A percentile compares a stretch with the other conserved stretches of the same genome.
Conservation (phyloP, 2,888 invertebrate genomes). For the Nemotelus nigrinus region DNA sequence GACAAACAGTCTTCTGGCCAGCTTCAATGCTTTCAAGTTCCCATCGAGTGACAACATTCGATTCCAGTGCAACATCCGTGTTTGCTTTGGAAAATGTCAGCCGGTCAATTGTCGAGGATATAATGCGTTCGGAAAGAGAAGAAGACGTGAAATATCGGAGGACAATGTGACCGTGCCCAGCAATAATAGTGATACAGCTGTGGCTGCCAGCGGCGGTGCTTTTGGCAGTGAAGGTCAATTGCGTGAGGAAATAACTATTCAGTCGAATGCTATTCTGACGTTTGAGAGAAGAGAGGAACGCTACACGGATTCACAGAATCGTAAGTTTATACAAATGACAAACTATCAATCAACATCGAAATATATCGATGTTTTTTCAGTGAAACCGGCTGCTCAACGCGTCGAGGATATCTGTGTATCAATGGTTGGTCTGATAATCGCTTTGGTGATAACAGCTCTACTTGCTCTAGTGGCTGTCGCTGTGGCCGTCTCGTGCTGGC, state of each 20-base stretch:
- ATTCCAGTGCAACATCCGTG: constrained; percentile 95
- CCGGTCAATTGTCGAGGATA: constrained; percentile 93
- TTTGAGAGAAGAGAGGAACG: constrained; percentile 86
- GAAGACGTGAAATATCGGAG: constrained; percentile 70
- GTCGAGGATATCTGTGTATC: constrained; percentile 92
- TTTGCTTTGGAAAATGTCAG: constrained; percentile 95
- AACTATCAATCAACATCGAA: no score
- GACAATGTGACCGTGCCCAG: constrained; percentile 55
- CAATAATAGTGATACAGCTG: constrained; percentile 66
- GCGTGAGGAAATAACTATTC: constrained; percentile 91
- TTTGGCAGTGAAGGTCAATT: constrained; percentile 78
- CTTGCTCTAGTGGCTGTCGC: constrained; percentile 93
- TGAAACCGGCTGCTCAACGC: constrained; percentile 66
- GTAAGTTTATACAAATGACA: constrained; percentile 62
- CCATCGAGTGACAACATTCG: constrained; percentile 92
- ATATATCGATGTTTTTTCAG: constrained; percentile 52
- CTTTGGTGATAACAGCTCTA: constrained; percentile 89
- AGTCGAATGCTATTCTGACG: constrained; percentile 90
- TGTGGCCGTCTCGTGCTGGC: constrained; percentile 94
- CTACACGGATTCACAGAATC: constrained; percentile 81
- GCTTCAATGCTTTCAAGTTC: constrained; percentile 95
- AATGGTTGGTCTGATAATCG: constrained; percentile 91
- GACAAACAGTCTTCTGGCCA: constrained; percentile 84
- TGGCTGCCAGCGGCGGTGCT: constrained; percentile 68
- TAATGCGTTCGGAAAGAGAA: constrained; percentile 88